Evolutionary conservation across 2,113 vertebrate genomes (phyloP), one percentile per base, ranked within the genome.

Genomic region (Panthera uncia): DNA sequence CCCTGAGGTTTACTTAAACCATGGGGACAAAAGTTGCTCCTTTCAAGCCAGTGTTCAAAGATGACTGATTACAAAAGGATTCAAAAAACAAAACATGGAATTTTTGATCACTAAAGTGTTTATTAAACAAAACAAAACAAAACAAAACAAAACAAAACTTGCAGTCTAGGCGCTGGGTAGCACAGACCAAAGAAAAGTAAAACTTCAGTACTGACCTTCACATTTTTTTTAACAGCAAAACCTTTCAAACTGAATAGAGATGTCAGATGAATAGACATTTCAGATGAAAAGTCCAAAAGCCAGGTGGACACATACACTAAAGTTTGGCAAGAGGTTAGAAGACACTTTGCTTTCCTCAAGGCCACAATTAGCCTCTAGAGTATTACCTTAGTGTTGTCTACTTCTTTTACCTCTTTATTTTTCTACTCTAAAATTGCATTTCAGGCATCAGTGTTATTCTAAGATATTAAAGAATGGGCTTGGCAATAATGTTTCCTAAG

Each of bases 371-470:
- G 73, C 23, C n/a, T 38, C 63, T 31, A 15, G 27, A 94, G 48
- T 74, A 18, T 50, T 36, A 41, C 4, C 9, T 79, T 36, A 61
- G 12, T 18, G 6, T 25, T 36, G 29, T 10, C 13, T 45, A 73
- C 66, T n/a, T 73, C 55, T 73, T 90, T 69, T 36, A 50, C 12
- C 13, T 36, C 8, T 33, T 71, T 57, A 45, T 66, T 81, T 86
- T 94, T 65, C 57, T 3, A 29, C 63, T 95, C 23, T 91, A 55
- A 93, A 65, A 48, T 89, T 93, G 68, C 38, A 86, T 89, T 97
- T 93, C 9, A 87, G 76, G 50, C 31, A 61, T 19, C 38, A 83
- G 79, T 74, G 90, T 85, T 85, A 94, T 89, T 94, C 68, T 50
- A 65, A 41, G 27, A 19, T 86, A 38, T n/a, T 88, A 93, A 89